phyloP scores from a whole-genome alignment of 92 coral and sea anemone genomes.

The Ricordea florida region DNA sequence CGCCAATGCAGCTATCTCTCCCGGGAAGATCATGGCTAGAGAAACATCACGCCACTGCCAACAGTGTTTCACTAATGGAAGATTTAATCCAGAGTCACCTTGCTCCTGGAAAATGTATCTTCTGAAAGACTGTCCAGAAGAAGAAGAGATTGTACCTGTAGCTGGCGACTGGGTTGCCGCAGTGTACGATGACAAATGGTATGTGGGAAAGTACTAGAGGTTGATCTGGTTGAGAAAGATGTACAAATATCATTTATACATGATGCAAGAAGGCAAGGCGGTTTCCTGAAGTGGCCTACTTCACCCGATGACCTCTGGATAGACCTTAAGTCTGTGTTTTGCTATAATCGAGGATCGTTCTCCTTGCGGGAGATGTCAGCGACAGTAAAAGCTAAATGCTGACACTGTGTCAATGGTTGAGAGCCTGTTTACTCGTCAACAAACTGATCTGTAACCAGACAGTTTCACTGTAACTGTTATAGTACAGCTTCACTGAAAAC shows the following conservation, averaged over 20 bases:
- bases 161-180: constrained; percentile 34
- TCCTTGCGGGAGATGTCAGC: not conserved
- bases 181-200: constrained; percentile 30
- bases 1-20: constrained; percentile 9
- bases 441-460: not conserved
- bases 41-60: constrained; percentile 40
- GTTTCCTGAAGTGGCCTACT: constrained; percentile 19
- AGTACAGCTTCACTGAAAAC: not conserved
- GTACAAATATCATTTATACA: constrained; percentile 2
- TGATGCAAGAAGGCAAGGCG: not conserved
- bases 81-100: not conserved
- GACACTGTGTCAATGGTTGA: constrained; percentile 12
- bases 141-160: not conserved
- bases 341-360: constrained; percentile 4
- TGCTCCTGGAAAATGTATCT: constrained; percentile 9
- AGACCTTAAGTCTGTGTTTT: constrained; percentile 1
- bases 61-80: constrained; percentile 23
- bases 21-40: constrained; percentile 26
- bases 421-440: not conserved
- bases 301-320: constrained; percentile 38
- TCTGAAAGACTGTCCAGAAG: not conserved
- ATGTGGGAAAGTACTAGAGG: constrained; percentile 21
- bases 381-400: not conserved
- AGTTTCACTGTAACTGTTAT: not conserved
- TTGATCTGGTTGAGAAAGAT: not conserved